Conservation (phyloP, 2,888 invertebrate genomes). For the Lepas anatifera region DNA sequence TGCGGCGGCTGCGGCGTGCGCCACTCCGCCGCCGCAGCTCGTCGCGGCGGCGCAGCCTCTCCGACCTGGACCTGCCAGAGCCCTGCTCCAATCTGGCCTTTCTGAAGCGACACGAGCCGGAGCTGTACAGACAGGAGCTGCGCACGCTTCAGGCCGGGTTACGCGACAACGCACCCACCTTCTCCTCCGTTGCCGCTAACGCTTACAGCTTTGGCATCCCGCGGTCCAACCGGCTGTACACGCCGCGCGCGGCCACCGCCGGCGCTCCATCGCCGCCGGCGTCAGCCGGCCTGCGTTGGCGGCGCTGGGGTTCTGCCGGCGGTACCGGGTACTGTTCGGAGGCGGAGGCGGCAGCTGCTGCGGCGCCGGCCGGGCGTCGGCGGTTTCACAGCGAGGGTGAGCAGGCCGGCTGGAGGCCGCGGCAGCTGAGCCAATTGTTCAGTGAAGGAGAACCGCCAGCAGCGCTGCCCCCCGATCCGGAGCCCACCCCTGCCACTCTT, state of each 20-base stretch:
- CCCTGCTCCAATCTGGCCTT: conserved; percentile 8
- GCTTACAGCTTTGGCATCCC: conserved; percentile 5
- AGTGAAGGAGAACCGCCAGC: neutral
- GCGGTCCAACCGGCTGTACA: conserved; percentile 4
- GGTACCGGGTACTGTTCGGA: neutral
- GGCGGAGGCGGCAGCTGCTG: neutral
- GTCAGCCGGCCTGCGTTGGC: neutral
- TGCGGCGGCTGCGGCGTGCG: neutral
- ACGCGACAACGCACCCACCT: neutral
- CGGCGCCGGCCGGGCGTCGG: neutral
- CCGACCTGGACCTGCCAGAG: conserved; percentile 2
- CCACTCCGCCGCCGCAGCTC: neutral
- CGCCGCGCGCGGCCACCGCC: neutral
- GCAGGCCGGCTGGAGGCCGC: neutral
- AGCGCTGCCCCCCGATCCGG: neutral
- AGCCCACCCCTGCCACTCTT: neutral
- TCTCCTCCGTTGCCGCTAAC: neutral
- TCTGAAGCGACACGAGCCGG: neutral
- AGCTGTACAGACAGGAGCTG: neutral
- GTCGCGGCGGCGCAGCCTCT: neutral
- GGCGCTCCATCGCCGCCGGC: neutral
- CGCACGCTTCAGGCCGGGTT: neutral
- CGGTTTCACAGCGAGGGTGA: neutral
- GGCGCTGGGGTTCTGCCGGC: neutral
- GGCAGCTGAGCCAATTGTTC: neutral